Conservation (phyloP, 2,797 vertebrate species). For the Centroberyx gerrardi region DNA sequence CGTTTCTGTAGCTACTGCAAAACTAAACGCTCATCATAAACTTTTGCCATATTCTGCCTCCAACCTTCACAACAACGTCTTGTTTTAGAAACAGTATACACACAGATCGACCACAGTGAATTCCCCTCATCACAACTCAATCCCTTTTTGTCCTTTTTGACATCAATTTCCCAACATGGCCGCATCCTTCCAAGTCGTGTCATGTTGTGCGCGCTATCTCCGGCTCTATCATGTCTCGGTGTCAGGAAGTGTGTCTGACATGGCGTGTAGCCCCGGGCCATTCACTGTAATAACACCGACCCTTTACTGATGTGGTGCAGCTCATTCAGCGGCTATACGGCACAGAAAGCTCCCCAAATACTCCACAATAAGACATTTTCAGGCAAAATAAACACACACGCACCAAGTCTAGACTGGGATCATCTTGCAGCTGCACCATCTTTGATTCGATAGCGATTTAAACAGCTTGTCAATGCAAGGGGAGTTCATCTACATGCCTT, state of each 20-base stretch:
- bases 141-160: conserved; percentile 18
- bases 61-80: too few relatives aligned
- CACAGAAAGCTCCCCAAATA: neutral
- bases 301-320: conserved; percentile 48
- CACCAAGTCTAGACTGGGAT: neutral
- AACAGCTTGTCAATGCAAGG: neutral
- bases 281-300: conserved; percentile 38
- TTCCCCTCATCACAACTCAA: too few relatives aligned
- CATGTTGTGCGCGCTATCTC: conserved; percentile 66
- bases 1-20: too few relatives aligned
- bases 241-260: conserved; percentile 80
- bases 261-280: conserved; percentile 60
- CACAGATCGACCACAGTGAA: too few relatives aligned
- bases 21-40: too few relatives aligned
- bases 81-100: too few relatives aligned
- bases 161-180: conserved; percentile 30
- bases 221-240: conserved; percentile 64
- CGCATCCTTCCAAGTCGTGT: conserved; percentile 63
- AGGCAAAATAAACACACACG: neutral
- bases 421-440: neutral
- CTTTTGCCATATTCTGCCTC: too few relatives aligned
- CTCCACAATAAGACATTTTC: neutral
- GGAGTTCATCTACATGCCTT: neutral
- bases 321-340: neutral
- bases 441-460: conserved; percentile 1